phyloP scores from a whole-genome alignment of 2,797 vertebrate genomes.

The Eulemur albifrons region DNA sequence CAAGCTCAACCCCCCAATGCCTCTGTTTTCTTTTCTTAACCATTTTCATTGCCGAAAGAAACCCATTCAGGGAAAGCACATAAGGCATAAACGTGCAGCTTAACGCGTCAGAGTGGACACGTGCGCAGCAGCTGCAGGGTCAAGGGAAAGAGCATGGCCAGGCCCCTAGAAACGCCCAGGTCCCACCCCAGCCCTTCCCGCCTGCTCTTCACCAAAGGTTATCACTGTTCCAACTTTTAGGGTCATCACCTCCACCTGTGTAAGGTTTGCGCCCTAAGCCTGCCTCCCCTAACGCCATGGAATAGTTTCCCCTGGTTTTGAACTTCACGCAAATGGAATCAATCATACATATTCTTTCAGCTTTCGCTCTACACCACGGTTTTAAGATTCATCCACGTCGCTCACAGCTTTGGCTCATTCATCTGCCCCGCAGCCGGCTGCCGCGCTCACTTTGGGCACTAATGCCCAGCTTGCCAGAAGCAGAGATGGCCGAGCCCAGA shows the following conservation, averaged over 20 bases:
- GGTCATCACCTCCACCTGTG: not conserved
- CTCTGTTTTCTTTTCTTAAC: not conserved
- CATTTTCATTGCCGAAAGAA: not conserved
- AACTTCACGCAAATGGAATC: not conserved
- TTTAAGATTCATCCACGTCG: not conserved
- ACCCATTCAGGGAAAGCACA: not conserved
- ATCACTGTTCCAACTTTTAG: not conserved
- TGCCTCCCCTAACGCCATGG: not conserved
- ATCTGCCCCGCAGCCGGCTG: fast-evolving
- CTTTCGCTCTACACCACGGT: not conserved
- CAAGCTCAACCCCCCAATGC: fast-evolving
- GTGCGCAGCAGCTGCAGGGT: not conserved
- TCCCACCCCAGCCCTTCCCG: not conserved
- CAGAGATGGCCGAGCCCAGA: no score
- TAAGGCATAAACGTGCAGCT: not conserved
- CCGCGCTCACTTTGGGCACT: not conserved
- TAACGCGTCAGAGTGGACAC: not conserved
- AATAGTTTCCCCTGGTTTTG: not conserved
- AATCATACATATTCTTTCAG: fast-evolving
- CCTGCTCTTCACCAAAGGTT: not conserved
- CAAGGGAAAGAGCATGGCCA: not conserved
- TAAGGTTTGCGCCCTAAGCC: not conserved
- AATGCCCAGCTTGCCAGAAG: not conserved
- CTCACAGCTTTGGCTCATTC: not conserved
- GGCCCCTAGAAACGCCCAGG: not conserved